These are phyloP conservation scores for Norana najaformis DNA, from an alignment of 2,888 invertebrate genomes.

Conservation along the genomic window DNA sequence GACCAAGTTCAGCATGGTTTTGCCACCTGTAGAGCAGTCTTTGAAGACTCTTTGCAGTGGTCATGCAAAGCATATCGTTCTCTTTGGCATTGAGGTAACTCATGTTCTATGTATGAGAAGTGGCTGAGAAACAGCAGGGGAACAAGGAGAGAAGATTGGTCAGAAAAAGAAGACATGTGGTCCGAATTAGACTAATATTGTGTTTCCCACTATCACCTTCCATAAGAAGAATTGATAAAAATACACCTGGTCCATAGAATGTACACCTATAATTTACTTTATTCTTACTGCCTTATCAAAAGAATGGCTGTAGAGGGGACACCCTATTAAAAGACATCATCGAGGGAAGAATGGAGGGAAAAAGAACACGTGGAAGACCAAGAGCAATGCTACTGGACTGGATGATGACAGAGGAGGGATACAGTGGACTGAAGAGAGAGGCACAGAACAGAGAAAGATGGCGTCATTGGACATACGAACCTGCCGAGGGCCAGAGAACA, in stretches of 20 bases:
- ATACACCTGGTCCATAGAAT: background rate
- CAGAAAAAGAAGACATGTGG: background rate
- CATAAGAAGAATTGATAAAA: background rate
- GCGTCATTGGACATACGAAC: no score
- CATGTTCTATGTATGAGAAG: background rate
- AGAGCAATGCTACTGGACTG: no score
- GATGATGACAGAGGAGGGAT: no score
- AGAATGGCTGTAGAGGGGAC: no score
- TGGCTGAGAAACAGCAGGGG: background rate
- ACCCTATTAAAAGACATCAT: no score
- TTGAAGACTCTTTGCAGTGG: slow-evolving; percentile 56
- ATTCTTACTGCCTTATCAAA: background rate
- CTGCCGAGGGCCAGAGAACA: no score
- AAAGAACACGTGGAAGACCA: no score
- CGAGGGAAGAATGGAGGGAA: no score
- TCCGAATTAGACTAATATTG: background rate
- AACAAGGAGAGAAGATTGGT: background rate
- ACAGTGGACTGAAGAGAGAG: no score
- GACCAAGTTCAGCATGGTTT: slow-evolving; percentile 68
- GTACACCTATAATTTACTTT: background rate
- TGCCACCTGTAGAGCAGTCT: slow-evolving; percentile 63
- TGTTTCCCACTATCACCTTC: background rate
- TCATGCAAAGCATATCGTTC: slow-evolving; percentile 53
- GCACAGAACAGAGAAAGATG: no score
- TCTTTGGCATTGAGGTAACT: slow-evolving; percentile 60